These are phyloP conservation scores for Chymomyza caudatula DNA, from an alignment of 2,888 invertebrate genomes.

Conservation along the genomic window DNA sequence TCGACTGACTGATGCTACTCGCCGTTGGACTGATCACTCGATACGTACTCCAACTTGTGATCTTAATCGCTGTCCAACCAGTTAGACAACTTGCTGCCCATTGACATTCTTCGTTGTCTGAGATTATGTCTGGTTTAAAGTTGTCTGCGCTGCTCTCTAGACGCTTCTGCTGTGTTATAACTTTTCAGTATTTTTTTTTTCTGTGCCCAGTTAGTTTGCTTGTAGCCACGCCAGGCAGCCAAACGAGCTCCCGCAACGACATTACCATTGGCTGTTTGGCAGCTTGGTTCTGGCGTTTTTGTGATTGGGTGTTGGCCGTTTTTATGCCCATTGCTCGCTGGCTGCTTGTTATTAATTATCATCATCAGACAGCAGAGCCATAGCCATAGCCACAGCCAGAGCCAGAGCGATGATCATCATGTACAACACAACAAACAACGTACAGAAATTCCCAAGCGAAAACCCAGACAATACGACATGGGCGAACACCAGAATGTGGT, in stretches of 20 bases:
- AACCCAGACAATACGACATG: conserved; percentile 17
- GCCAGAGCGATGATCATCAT: conserved; percentile 39
- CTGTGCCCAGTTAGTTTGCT: conserved; percentile 24
- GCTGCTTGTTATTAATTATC: conserved; percentile 61
- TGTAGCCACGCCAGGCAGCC: conserved; percentile 22
- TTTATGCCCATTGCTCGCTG: conserved; percentile 11
- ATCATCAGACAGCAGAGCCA: conserved; percentile 45
- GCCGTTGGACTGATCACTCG: background rate
- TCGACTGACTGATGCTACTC: conserved; percentile 13
- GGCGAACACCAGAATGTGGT: conserved; percentile 52
- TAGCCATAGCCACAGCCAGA: background rate
- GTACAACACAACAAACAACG: conserved; percentile 19
- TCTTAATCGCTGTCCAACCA: conserved; percentile 43
- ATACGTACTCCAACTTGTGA: conserved; percentile 35
- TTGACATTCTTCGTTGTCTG: conserved; percentile 70
- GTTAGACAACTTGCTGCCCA: conserved; percentile 13
- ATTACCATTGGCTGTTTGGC: conserved; percentile 56
- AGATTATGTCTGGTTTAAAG: conserved; percentile 72
- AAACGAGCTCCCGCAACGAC: conserved; percentile 38
- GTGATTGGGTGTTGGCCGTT: conserved; percentile 38
- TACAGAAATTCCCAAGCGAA: conserved; percentile 56
- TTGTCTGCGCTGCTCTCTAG: conserved; percentile 26
- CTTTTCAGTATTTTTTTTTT: conserved; percentile 23
- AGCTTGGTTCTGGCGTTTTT: conserved; percentile 59
- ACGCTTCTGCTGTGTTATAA: conserved; percentile 14